These are phyloP conservation scores for Neocrepidodera transversa DNA, from an alignment of 2,888 invertebrate species.

Conservation along the genomic window DNA sequence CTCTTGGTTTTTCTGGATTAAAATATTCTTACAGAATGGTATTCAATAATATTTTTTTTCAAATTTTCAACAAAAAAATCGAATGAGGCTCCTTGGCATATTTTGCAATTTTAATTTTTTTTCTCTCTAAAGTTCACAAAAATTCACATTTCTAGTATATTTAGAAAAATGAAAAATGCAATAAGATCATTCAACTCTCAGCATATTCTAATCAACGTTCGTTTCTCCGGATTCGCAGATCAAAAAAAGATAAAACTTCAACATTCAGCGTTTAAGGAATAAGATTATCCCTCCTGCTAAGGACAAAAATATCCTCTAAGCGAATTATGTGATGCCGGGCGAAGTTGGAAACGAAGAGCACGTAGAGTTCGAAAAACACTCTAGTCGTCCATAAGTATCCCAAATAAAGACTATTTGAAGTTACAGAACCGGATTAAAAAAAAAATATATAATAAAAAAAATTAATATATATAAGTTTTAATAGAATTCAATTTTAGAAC, in stretches of 20 bases:
- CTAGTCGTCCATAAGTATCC: conserved; percentile 18
- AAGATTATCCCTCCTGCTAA: conserved; percentile 24
- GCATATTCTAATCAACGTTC: conserved; percentile 13
- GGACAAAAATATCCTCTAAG: conserved; percentile 28
- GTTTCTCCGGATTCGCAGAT: conserved; percentile 14
- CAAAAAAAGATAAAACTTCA: conserved; percentile 24
- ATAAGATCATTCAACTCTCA: not conserved
- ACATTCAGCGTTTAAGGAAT: conserved; percentile 27
- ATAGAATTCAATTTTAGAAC: too few species aligned
- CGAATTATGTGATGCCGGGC: conserved; percentile 25
- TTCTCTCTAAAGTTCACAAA: too few species aligned
- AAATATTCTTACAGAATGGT: too few species aligned
- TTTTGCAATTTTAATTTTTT: too few species aligned
- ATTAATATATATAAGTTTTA: too few species aligned
- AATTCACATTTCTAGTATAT: too few species aligned
- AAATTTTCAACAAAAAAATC: too few species aligned
- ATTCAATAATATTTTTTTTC: too few species aligned
- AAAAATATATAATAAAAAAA: too few species aligned
- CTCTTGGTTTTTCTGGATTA: too few species aligned
- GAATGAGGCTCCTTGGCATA: too few species aligned
- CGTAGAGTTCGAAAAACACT: conserved; percentile 31
- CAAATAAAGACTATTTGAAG: conserved; percentile 15
- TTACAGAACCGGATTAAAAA: conserved; percentile 10
- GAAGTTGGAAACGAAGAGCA: conserved; percentile 25
- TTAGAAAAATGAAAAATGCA: not conserved